Evolutionary conservation across 1,140 invertebrate species (phyloP), one percentile per base, ranked within the genome.

Genomic region (Schlechtendalia chinensis): DNA sequence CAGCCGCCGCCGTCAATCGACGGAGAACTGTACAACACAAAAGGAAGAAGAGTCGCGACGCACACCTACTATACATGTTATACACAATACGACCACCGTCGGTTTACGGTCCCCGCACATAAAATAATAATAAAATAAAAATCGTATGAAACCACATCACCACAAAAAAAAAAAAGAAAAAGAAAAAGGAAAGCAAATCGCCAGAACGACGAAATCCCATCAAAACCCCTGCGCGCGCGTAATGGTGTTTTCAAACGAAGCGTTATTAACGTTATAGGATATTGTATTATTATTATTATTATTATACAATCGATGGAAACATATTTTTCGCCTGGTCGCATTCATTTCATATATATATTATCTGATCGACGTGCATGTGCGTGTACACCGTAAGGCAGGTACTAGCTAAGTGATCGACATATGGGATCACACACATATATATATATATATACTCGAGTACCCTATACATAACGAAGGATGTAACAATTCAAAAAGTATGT

Each of bases 201-300:
- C 47, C 69, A 54, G 69, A 72, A 72, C 50, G 24, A 72, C 17
- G 69, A 72, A 54, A 72, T 72, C 69, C 69, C 24, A 72, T 72
- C 47, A 72, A 32, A 71, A 54, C 69, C 69, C 50, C n/a, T n/a
- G n/a, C 32, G 32, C 32, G 32, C 32, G 50, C 47, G 69, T 72
- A 72, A 72, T 72, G 50, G 69, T 72, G 29, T 72, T 72, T 72
- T 72, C 69, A 72, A 72, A 72, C 69, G 47, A 47, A 72, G 69
- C 69, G 69, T 72, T 72, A 72, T 54, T 72, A 72, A 72, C 69
- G 47, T 16, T 39, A 24, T 3, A 69, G 69, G 50, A 72, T 72
- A 72, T 72, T 72, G 69, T 72, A 54, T 71, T 71, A 53, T 72
- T 71, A 50, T 69, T 50, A 47, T 69, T 69, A 69, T 50, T 71